Conservation (phyloP, 2,113 vertebrate species). For the Lonchura striata region DNA sequence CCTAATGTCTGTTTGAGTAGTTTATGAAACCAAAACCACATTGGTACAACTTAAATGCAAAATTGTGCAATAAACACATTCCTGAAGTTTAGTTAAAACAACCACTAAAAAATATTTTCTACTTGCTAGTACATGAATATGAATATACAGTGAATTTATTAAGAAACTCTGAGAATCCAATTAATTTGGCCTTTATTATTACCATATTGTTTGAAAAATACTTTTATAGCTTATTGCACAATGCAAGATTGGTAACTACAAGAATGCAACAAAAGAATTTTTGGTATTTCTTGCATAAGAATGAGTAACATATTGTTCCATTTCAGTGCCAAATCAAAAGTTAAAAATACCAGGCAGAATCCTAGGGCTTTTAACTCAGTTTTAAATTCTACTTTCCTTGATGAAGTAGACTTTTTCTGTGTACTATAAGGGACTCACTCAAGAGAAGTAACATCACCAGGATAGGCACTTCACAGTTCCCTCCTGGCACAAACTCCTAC, state of each 20-base stretch:
- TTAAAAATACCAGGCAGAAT: constrained; percentile 3
- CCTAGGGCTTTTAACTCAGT: background rate
- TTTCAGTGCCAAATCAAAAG: constrained; percentile 1
- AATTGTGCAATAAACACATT: background rate
- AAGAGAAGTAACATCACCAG: background rate
- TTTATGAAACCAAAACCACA: background rate
- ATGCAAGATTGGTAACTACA: background rate
- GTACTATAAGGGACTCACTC: background rate
- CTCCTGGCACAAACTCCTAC: background rate
- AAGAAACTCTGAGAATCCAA: background rate
- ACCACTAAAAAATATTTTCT: background rate
- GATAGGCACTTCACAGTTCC: background rate
- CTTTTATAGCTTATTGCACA: constrained; percentile 12
- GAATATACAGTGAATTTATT: background rate
- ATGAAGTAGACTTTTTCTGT: background rate
- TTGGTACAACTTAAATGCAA: background rate
- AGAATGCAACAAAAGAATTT: constrained; percentile 28
- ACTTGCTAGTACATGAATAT: background rate
- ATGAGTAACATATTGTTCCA: background rate
- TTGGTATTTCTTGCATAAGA: constrained; percentile 21
- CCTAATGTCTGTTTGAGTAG: background rate
- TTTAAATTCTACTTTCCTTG: background rate
- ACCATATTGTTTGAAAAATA: constrained; percentile 16
- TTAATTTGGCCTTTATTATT: constrained; percentile 34
- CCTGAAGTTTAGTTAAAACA: background rate